Evolutionary conservation across 2,888 invertebrate species (phyloP), one percentile per base, ranked within the genome.

Genomic region (Strigamia crassipes): DNA sequence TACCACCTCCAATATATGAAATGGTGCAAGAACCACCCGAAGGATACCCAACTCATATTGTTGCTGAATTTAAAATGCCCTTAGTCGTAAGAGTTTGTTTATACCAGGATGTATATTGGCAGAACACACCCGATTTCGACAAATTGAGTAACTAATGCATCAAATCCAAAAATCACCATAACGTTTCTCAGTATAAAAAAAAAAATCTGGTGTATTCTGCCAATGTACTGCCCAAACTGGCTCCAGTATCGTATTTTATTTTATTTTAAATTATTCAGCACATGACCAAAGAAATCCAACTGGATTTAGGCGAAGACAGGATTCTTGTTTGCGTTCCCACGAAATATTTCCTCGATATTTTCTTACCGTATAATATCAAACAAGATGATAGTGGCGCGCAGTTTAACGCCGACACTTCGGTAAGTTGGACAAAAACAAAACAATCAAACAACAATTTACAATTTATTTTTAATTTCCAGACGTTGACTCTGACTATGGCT

Each of bases 301-400:
- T 88, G 31, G 87, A 88, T 81, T 83, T 88, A 9, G 88, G 88
- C 13, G 88, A 87, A 82, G 88, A 88, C 83, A 84, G 88, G 77
- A 86, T 89, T 34, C 73, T 88, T 13, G 83, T 89, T 78, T 84
- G 86, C 80, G 87, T 88, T 9, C 87, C 88, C 6, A 85, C 86
- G 80, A 85, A 86, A 5, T 88, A 89, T 83, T 85, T 86, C 82
- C 84, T 88, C 46, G 88, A 88, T 84, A 86, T 88, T 78, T 88
- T 85, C 83, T 85, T 89, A 73, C 88, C 88, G 2, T 87, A 84
- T 83, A 82, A 86, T 81, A 83, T 88, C 9, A 81, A 86, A 78
- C 87, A 87, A 80, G 86, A 86, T 18, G 87, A 88, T 4, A 86
- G 86, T 84, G 87, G 86, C 1, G 86, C 88, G 34, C 87, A 88